phyloP scores from a whole-genome alignment of 2,113 vertebrate species.

The Meles meles region DNA sequence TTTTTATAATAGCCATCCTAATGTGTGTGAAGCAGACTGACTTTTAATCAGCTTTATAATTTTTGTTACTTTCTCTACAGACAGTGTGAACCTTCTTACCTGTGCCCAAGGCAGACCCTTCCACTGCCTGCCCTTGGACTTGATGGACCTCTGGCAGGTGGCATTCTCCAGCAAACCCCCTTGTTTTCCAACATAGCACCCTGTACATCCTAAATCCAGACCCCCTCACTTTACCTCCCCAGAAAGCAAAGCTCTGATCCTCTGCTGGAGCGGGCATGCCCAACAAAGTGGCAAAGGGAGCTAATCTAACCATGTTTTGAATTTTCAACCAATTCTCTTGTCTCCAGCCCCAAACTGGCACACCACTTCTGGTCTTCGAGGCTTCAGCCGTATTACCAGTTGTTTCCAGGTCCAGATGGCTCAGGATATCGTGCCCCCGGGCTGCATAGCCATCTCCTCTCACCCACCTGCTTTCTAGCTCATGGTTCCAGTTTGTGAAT shows the following conservation, averaged over 20 bases:
- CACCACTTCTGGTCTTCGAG: not conserved
- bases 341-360: not conserved
- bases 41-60: not conserved
- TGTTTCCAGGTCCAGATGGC: not conserved
- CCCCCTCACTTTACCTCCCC: not conserved
- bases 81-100: fast-evolving
- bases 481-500: not conserved
- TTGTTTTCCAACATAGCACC: not conserved
- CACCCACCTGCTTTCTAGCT: not conserved
- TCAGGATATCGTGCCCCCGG: not conserved
- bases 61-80: not conserved
- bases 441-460: fast-evolving
- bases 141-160: fast-evolving
- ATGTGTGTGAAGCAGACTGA: not conserved
- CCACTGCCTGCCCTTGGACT: not conserved
- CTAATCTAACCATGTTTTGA: not conserved
- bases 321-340: not conserved
- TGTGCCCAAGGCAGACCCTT: not conserved
- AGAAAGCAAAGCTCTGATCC: not conserved
- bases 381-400: fast-evolving
- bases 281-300: not conserved
- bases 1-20: not conserved
- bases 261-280: fast-evolving
- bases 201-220: not conserved
- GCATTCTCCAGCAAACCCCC: fast-evolving